Percentiles rank a stretch among this genome's conserved stretches.
These are phyloP conservation scores for Hesperia comma DNA, from an alignment of 2,888 invertebrate genomes.

Conservation along the genomic window DNA sequence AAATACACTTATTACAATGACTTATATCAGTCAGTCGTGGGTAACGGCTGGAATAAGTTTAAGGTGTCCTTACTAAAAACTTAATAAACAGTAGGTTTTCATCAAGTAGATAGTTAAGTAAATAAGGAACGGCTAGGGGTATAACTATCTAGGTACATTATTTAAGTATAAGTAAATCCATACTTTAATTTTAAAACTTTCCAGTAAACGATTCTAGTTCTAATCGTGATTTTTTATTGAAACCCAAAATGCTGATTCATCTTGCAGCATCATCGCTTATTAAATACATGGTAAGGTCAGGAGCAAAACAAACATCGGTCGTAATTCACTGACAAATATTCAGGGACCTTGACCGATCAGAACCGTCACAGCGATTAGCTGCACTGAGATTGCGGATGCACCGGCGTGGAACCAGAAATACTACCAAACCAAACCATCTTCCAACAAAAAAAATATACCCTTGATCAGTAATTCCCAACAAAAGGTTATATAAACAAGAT, in stretches of 20 bases:
- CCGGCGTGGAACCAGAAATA: conserved; percentile 60
- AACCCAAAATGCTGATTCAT: neutral
- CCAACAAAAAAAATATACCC: conserved; percentile 64
- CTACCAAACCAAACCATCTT: conserved; percentile 52
- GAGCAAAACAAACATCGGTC: conserved; percentile 24
- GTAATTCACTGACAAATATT: conserved; percentile 17
- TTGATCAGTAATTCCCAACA: conserved; percentile 62
- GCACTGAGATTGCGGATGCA: conserved; percentile 55
- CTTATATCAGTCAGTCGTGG: too few relatives aligned
- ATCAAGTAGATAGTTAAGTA: too few relatives aligned
- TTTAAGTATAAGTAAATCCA: too few relatives aligned
- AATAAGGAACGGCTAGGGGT: too few relatives aligned
- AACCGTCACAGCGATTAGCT: conserved; percentile 59
- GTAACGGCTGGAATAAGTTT: too few relatives aligned
- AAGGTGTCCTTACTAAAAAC: too few relatives aligned
- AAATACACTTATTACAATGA: too few relatives aligned
- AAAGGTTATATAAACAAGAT: conserved; percentile 73
- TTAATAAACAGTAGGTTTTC: too few relatives aligned
- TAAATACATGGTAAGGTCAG: conserved; percentile 25
- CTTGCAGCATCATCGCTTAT: neutral
- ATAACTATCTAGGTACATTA: too few relatives aligned
- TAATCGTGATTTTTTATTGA: too few relatives aligned
- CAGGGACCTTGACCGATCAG: conserved; percentile 66
- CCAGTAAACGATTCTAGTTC: too few relatives aligned
- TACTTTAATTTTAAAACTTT: too few relatives aligned